Percentiles rank a stretch among this genome's conserved stretches.
These are phyloP conservation scores for Scophthalmus maximus DNA, from an alignment of 2,113 vertebrate species.

Conservation along the genomic window DNA sequence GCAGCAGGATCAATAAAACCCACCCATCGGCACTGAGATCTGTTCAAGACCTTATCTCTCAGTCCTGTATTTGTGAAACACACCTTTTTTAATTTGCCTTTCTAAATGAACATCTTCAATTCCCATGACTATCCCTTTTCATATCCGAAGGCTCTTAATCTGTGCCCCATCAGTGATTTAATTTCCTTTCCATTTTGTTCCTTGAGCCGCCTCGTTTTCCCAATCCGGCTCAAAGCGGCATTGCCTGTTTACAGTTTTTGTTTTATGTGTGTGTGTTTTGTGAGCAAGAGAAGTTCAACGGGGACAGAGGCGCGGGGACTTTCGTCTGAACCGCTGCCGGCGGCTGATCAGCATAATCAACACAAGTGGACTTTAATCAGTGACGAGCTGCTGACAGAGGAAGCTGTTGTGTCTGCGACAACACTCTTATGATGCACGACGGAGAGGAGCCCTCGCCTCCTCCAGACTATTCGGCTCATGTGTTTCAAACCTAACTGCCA, in stretches of 20 bases:
- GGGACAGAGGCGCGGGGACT: slow-evolving; percentile 19
- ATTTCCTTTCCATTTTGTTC: slow-evolving; percentile 57
- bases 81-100: slow-evolving; percentile 21
- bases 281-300: slow-evolving; percentile 33
- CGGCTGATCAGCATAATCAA: slow-evolving; percentile 61
- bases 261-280: slow-evolving; percentile 20
- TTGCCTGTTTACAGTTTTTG: slow-evolving; percentile 23
- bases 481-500: too few relatives aligned
- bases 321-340: slow-evolving; percentile 35
- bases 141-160: slow-evolving; percentile 40
- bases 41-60: slow-evolving; percentile 15
- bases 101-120: slow-evolving; percentile 15
- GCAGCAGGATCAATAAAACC: not conserved
- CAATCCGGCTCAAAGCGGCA: slow-evolving; percentile 11
- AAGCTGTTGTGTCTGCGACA: too few relatives aligned
- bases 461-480: too few relatives aligned
- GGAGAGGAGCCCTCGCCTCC: too few relatives aligned
- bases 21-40: not conserved
- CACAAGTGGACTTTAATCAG: slow-evolving; percentile 27
- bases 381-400: slow-evolving; percentile 42
- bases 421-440: too few relatives aligned
- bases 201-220: slow-evolving; percentile 17
- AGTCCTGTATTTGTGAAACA: not conserved
- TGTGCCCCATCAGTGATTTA: slow-evolving; percentile 38
- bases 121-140: slow-evolving; percentile 13